Evolutionary conservation across 2,797 vertebrate species (phyloP).

Genomic region (Hipposideros larvatus): DNA sequence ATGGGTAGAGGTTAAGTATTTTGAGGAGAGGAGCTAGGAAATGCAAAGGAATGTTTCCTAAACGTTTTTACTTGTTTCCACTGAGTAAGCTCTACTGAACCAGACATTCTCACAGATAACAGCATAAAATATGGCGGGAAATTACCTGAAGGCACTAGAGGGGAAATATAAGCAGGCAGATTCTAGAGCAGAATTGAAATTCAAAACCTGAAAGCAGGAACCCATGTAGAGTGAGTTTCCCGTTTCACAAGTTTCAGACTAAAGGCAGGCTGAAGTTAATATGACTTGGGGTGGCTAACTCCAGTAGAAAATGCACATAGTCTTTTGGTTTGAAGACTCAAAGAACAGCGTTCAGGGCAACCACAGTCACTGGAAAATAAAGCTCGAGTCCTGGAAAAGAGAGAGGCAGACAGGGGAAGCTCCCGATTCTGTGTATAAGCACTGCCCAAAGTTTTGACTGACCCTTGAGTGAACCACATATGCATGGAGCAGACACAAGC

Average conservation of each 20-base stretch:
- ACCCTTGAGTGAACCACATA: neutral
- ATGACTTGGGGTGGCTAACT: neutral
- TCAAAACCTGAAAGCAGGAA: neutral
- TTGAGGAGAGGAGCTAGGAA: slow-evolving; percentile 1
- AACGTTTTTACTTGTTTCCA: neutral
- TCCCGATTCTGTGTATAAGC: neutral
- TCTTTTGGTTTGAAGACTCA: neutral
- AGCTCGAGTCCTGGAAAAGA: neutral
- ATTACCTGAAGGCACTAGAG: neutral
- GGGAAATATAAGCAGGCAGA: neutral
- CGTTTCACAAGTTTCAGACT: neutral
- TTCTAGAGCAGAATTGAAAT: neutral
- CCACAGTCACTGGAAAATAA: neutral
- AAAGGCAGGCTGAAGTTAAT: neutral
- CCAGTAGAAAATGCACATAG: neutral
- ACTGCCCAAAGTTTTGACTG: neutral
- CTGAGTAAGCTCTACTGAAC: neutral
- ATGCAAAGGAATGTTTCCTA: slow-evolving; percentile 29
- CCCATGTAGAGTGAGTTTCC: neutral
- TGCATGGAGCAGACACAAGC: neutral
- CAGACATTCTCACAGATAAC: neutral
- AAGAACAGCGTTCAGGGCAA: neutral
- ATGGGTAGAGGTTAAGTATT: neutral
- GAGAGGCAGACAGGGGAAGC: neutral
- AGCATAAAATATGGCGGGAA: neutral